phyloP scores from a whole-genome alignment of 23 tunicate genomes.

The Trididemnum clinides region DNA sequence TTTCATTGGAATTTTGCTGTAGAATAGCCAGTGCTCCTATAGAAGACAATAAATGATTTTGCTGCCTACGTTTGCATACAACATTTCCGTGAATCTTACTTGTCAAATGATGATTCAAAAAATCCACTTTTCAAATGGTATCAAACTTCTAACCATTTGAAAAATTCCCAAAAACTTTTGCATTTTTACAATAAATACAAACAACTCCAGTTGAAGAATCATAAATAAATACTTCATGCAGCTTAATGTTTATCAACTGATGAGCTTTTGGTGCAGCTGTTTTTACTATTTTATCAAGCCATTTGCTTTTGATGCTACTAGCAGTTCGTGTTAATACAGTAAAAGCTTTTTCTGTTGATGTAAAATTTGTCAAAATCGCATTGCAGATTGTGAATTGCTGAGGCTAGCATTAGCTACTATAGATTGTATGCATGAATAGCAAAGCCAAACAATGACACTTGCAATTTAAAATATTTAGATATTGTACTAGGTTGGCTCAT shows the following conservation, averaged over 20 bases:
- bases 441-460: too few relatives aligned
- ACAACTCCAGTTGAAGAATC: background rate
- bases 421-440: too few relatives aligned
- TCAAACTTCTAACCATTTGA: background rate
- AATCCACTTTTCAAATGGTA: background rate
- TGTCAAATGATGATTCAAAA: background rate
- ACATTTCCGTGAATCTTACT: background rate
- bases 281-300: background rate
- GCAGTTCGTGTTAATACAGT: background rate
- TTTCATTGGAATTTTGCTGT: background rate
- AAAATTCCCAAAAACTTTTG: background rate
- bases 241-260: background rate
- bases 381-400: too few relatives aligned
- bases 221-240: background rate
- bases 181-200: background rate
- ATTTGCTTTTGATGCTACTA: background rate
- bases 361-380: too few relatives aligned
- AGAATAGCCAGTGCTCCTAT: background rate
- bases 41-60: too few relatives aligned
- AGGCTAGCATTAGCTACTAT: too few relatives aligned
- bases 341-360: too few relatives aligned
- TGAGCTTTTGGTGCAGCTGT: background rate
- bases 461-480: too few relatives aligned
- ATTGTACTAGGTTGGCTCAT: too few relatives aligned
- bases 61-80: too few relatives aligned